Evolutionary conservation across 2,888 invertebrate genomes (phyloP), one percentile per base, ranked within the genome.

Genomic region (Cinara cedri): DNA sequence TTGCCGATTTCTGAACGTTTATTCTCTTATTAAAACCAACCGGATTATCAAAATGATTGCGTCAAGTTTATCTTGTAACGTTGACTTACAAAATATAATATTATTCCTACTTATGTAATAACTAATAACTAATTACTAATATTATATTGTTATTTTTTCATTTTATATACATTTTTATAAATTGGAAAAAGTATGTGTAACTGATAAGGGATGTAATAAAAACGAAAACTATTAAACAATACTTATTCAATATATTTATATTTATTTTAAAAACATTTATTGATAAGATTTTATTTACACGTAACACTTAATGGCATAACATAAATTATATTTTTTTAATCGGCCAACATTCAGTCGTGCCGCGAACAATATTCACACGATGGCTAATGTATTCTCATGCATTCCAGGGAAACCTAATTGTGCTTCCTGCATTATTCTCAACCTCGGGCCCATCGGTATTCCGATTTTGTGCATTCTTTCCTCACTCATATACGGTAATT

Each of bases 401-500:
- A 82, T 81, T 13, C 83, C 83, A 11, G 83, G 82, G 49, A 83
- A 82, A 10, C 83, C 83, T 34, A 90, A 89, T 84, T 91, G 90
- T 44, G 94, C 93, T 85, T 96, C 96, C 86, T 95, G 94, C 82
- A 96, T 88, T 84, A 96, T 96, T 84, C 96, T 89, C 84, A 95
- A 88, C 82, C 96, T 87, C 1, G 96, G 96, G 13, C 96, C 96
- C 84, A 96, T 87, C 0, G 96, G 96, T n/a, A 96, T 92, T 0
- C 96, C 95, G 85, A 96, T 90, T 81, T 94, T 94, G 83, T 94
- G 91, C 8, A 96, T 88, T 81, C 93, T 89, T 83, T 96, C 95
- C 85, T 96, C 96, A 0, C 93, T 94, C 83, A 96, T 88, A 87
- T 95, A 96, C 0, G 96, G 96, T 81, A 96, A 87, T 86, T 96